Evolutionary conservation across 2,888 invertebrate species (phyloP).

Genomic region (Lampropteryx suffumata): DNA sequence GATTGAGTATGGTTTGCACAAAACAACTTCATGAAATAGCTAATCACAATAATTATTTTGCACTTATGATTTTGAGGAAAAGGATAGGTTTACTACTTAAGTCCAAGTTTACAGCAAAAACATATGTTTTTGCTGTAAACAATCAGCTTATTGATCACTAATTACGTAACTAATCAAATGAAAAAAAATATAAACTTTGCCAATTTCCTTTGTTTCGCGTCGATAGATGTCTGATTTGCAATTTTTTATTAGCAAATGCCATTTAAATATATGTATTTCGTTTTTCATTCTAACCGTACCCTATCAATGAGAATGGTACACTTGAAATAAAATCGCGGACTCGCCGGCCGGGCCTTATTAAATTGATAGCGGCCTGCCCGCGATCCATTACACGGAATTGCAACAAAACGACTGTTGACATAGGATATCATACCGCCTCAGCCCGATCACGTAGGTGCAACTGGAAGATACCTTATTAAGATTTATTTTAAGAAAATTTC

Average conservation of each 20-base stretch:
- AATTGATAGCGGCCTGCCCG: slow-evolving; percentile 43
- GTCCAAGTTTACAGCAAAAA: no score
- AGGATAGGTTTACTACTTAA: no score
- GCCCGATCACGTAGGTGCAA: slow-evolving; percentile 17
- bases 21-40: background rate
- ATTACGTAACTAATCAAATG: no score
- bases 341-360: slow-evolving; percentile 28
- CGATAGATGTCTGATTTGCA: no score
- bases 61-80: background rate
- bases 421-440: slow-evolving; percentile 35
- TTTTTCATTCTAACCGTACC: slow-evolving; percentile 56
- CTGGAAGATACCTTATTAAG: slow-evolving; percentile 11
- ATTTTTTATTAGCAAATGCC: no score
- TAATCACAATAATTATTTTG: no score
- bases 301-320: slow-evolving; percentile 63
- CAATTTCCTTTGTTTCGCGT: no score
- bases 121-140: no score
- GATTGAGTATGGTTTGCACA: slow-evolving; percentile 56
- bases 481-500: background rate
- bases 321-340: slow-evolving; percentile 68
- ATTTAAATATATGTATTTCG: background rate
- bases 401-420: slow-evolving; percentile 64
- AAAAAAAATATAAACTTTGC: no score
- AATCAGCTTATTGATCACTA: no score
- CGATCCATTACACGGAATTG: slow-evolving; percentile 55